These are phyloP conservation scores for Tetraneura akinire DNA, from an alignment of 1,140 invertebrate species.

Conservation along the genomic window DNA sequence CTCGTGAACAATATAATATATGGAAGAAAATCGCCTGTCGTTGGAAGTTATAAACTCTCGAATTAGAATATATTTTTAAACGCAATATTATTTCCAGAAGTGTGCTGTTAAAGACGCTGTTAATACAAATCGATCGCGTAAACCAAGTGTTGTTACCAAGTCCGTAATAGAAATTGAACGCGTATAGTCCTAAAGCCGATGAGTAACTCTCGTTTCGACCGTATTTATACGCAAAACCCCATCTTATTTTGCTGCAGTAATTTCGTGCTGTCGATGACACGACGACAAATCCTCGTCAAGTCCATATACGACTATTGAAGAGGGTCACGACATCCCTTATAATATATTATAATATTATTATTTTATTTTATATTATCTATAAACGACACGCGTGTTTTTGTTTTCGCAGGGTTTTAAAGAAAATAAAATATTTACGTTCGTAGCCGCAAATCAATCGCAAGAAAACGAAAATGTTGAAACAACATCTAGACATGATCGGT, in stretches of 20 bases:
- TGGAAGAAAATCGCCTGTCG: too few relatives aligned
- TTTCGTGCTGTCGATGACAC: conserved; percentile 19
- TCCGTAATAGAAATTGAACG: not conserved
- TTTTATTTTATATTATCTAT: not conserved
- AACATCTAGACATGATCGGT: conserved; percentile 87
- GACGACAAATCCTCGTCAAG: conserved; percentile 5
- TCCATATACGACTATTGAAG: conserved; percentile 10
- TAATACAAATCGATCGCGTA: not conserved
- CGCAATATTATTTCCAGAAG: too few relatives aligned
- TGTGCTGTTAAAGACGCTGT: too few relatives aligned
- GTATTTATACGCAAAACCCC: not conserved
- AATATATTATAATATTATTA: not conserved
- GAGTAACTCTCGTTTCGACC: not conserved
- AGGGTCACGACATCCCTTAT: not conserved
- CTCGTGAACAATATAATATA: too few relatives aligned
- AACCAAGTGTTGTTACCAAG: not conserved
- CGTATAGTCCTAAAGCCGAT: not conserved
- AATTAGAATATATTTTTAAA: too few relatives aligned
- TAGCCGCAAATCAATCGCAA: conserved; percentile 52
- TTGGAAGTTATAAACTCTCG: too few relatives aligned
- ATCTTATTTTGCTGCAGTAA: too few relatives aligned
- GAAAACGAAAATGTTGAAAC: conserved; percentile 78
- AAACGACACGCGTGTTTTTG: too few relatives aligned
- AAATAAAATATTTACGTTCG: conserved; percentile 1
- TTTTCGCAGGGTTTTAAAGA: conserved; percentile 34